Conservation (phyloP, 2,797 vertebrate genomes). For the Nasua narica region DNA sequence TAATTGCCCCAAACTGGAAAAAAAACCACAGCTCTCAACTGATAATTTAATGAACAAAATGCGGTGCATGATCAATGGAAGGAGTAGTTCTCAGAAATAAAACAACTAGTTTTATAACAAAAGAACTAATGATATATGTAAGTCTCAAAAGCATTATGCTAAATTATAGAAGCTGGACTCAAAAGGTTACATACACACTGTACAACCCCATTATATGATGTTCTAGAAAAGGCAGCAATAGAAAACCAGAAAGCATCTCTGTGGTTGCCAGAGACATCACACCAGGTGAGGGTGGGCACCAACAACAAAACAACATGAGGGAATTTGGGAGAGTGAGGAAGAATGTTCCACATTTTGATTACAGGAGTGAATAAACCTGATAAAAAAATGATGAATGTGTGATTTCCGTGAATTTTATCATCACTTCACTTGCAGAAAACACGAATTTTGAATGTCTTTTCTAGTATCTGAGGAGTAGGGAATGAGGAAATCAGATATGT, state of each 20-base stretch:
- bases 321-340: background rate
- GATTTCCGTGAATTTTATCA: background rate
- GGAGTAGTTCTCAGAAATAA: background rate
- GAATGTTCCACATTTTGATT: background rate
- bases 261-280: background rate
- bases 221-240: background rate
- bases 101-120: background rate
- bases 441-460: background rate
- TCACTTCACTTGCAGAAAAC: background rate
- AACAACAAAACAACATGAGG: background rate
- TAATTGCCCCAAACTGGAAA: background rate
- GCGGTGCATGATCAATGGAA: background rate
- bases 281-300: no score
- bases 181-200: background rate
- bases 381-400: background rate
- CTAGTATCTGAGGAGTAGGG: background rate
- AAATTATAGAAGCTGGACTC: background rate
- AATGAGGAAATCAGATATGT: background rate
- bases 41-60: background rate
- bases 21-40: background rate
- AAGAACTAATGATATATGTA: background rate
- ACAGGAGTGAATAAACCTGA: background rate
- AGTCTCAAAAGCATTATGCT: background rate
- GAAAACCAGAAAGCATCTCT: background rate
- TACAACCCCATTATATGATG: background rate